These are phyloP conservation scores for Merops nubicus DNA, from an alignment of 2,113 vertebrate genomes.

Conservation along the genomic window DNA sequence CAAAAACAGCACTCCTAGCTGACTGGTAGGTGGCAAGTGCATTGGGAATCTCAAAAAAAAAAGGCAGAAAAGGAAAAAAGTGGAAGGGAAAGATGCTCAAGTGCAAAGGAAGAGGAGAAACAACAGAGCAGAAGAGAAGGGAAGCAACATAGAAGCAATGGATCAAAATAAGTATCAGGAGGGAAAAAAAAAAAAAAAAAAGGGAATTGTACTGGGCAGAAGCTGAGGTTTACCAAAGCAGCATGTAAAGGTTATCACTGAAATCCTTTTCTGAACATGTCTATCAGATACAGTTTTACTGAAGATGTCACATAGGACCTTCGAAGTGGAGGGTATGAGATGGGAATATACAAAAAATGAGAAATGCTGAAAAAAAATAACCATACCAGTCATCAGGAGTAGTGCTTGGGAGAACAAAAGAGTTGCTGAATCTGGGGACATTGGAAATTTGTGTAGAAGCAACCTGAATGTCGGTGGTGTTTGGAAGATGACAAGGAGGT, in stretches of 20 bases:
- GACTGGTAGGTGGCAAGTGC: neutral
- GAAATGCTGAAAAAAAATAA: neutral
- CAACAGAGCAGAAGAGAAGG: neutral
- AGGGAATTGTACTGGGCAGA: neutral
- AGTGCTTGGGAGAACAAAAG: fast-evolving
- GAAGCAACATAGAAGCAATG: neutral
- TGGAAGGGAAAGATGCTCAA: neutral
- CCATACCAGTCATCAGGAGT: neutral
- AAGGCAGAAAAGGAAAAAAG: neutral
- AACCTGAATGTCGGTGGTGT: neutral
- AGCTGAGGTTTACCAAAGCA: neutral
- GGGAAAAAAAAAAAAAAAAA: neutral
- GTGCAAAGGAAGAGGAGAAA: neutral
- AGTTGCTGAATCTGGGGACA: neutral
- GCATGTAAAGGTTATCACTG: neutral
- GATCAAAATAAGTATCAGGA: neutral
- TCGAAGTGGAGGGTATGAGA: neutral
- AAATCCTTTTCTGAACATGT: neutral
- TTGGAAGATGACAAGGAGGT: neutral
- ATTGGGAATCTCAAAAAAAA: neutral
- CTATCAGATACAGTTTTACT: neutral
- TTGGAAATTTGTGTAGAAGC: neutral
- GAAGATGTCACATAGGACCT: neutral
- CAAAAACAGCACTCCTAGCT: neutral
- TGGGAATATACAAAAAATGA: neutral